Conservation (phyloP, 1,140 invertebrate genomes). For the Steinernema feltiae region DNA sequence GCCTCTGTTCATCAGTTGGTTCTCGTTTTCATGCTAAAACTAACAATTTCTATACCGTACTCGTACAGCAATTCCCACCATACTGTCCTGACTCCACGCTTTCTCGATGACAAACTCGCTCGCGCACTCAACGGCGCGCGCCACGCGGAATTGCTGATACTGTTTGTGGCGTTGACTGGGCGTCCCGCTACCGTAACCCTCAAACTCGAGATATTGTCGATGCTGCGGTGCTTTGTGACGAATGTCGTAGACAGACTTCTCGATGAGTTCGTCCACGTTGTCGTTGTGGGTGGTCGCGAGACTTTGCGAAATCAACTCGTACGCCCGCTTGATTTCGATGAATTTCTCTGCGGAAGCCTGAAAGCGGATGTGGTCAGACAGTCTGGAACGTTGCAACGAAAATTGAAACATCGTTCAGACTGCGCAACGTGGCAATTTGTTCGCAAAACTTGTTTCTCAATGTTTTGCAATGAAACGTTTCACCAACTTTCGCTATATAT, state of each 20-base stretch:
- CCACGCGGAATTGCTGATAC: slow-evolving; percentile 4
- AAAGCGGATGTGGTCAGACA: background rate
- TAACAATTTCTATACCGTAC: background rate
- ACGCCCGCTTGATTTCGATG: background rate
- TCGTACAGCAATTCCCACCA: background rate
- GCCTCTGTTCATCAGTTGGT: background rate
- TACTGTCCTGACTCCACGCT: background rate
- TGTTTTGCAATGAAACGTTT: no score
- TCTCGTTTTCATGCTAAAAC: background rate
- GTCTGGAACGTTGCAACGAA: no score
- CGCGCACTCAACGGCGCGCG: background rate
- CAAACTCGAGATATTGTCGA: slow-evolving; percentile 1
- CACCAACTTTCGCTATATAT: no score
- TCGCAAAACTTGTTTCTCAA: no score
- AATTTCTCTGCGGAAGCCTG: background rate
- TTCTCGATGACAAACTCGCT: background rate
- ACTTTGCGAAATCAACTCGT: background rate
- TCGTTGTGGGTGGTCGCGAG: background rate
- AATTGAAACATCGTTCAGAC: no score
- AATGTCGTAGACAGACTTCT: slow-evolving; percentile 4
- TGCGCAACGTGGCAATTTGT: no score
- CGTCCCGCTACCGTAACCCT: background rate
- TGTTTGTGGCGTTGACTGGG: background rate
- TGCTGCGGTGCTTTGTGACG: background rate
- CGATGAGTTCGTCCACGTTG: background rate